Evolutionary conservation across 2,113 vertebrate species (phyloP), one percentile per base, ranked within the genome.

Genomic region (Odocoileus virginianus): DNA sequence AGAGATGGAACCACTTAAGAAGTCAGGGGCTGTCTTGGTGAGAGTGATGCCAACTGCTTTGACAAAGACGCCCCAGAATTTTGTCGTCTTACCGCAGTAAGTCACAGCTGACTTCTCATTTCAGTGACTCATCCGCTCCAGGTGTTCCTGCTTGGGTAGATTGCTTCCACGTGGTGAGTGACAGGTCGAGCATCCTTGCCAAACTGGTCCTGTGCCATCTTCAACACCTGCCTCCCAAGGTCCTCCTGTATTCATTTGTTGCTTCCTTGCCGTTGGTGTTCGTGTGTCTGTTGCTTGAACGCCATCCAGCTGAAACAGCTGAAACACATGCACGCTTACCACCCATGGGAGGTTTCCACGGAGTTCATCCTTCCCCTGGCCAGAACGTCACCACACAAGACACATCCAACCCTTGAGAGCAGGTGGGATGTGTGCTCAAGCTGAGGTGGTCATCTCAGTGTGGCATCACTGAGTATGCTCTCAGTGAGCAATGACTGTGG

Each of bases 1-100:
- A 71, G 67, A 71, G 4, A 33, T 7, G 19, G 43, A 14, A 52
- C 54, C 12, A 6, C 2, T 50, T 19, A 1, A 30, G 17, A 74
- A 23, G 28, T 3, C 67, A 16, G 47, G 2, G 47, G 30, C 10
- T 23, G 17, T 50, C 13, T 30, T 4, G 17, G 13, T 33, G 1
- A 4, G 6, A n/a, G 23, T 2, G 1, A 45, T 0, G 30, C 2
- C 0, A 3, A 2, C 5, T 3, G 2, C 40, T 4, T 40, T 30
- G 36, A n/a, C 1, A 30, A 10, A 84, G 17, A 16, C 6, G 2
- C 2, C 23, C 0, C 6, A 15, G 71, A 28, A 47, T 64, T n/a
- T 45, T 1, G 3, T 21, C 19, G 23, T 25, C 33, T 33, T 14
- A 1, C 1, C 11, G 7, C 16, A 3, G 1, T 50, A 50, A 50